These are phyloP conservation scores for Sebastes diaconus DNA, from an alignment of 2,797 vertebrate genomes.

Conservation along the genomic window DNA sequence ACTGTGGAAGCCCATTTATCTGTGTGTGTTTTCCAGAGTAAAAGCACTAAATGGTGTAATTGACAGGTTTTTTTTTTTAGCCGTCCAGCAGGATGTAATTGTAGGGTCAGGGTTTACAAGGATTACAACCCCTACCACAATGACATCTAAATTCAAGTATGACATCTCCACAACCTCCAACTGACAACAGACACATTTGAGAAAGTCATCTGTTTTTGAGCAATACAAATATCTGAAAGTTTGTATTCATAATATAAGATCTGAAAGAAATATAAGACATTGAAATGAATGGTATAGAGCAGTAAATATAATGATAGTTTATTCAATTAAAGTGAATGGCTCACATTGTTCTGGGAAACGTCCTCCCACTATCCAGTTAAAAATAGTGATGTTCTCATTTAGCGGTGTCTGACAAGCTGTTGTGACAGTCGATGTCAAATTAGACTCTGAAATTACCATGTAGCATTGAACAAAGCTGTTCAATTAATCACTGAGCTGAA, in stretches of 20 bases:
- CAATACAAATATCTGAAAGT: neutral
- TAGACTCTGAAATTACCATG: constrained; percentile 37
- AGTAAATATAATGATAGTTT: neutral
- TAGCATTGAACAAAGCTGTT: constrained; percentile 25
- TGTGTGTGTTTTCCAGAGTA: too few relatives aligned
- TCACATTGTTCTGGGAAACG: constrained; percentile 15
- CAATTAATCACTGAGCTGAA: constrained; percentile 29
- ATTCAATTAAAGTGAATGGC: constrained; percentile 7
- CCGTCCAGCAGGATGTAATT: constrained; percentile 40
- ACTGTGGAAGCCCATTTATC: too few relatives aligned
- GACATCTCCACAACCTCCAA: neutral
- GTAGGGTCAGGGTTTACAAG: constrained; percentile 24
- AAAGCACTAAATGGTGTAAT: too few relatives aligned
- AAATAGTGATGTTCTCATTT: constrained; percentile 43
- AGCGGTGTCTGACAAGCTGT: constrained; percentile 35
- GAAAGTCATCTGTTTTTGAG: neutral
- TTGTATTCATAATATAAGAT: neutral
- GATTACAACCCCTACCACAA: constrained; percentile 8
- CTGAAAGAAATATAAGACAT: neutral
- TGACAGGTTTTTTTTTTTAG: neutral
- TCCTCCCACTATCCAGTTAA: constrained; percentile 25
- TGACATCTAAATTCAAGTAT: constrained; percentile 6
- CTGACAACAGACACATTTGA: neutral
- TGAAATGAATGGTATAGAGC: neutral
- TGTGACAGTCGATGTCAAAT: constrained; percentile 52